Base-by-base conservation (phyloP, 2,888 invertebrate genomes). In the Sarcophaga caerulescens region DNA sequence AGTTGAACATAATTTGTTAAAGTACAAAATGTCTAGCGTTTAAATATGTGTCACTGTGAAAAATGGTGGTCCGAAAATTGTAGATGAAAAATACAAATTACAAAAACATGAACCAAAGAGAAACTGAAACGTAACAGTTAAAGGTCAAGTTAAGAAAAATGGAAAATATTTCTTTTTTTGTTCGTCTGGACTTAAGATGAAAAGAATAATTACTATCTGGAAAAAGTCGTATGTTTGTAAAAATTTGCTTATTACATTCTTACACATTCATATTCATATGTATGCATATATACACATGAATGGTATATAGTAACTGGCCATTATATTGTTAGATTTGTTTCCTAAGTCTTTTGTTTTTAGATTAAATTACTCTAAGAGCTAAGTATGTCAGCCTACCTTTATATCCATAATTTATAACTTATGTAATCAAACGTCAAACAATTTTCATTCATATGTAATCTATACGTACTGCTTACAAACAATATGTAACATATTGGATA, bases 21-120 rank as follows among this genome's bases (percentile, higher is more conserved):
- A n/a, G 52, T 19, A 63, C n/a, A 78, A 83, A 83, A 60, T 70
- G 44, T 79, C 69, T 79, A 74, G 52, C 69, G 63, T 71, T 63
- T 80, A 80, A 80, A 84, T 71, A 84, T 76, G 77, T 77, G 84
- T 84, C 84, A 84, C 59, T 75, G 25, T 74, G 69, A 84, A 74
- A 75, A 75, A 71, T 75, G 45, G 52, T 75, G 74, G 74, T 47
- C 68, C 68, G 14, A 12, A 73, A 80, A 63, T 10, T 57, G 19
- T 70, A 35, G 35, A 52, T 11, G 19, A 23, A 21, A 25, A 59
- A 73, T 14, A 73, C 35, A 66, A 35, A 78, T 4, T 23, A 14
- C 14, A 14, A 60, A 25, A 74, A 74, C 66, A 35, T 35, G 35
- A 35, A 52, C 23, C 52, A 75, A 77, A 77, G 66, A 71, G 77